phyloP scores from a whole-genome alignment of 2,888 invertebrate genomes.

The Argyresthia goedartella region DNA sequence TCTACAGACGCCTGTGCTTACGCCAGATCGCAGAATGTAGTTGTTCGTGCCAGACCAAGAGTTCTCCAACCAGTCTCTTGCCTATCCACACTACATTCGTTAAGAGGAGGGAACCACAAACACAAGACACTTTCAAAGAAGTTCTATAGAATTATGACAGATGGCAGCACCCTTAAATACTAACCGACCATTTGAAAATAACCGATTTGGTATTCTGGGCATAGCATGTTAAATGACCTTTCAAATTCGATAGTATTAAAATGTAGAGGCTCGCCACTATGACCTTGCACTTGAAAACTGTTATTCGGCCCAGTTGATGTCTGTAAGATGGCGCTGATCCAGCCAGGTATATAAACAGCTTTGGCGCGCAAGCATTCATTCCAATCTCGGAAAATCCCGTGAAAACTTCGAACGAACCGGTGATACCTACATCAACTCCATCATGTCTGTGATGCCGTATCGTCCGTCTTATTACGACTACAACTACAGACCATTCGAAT shows the following conservation, averaged over 20 bases:
- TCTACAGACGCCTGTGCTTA: no score
- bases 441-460: conserved; percentile 41
- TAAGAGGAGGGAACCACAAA: no score
- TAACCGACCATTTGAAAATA: neutral
- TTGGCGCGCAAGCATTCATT: conserved; percentile 9
- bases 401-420: no score
- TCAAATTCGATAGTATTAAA: neutral
- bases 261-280: no score
- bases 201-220: neutral
- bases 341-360: conserved; percentile 22
- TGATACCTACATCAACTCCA: conserved; percentile 1
- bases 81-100: no score
- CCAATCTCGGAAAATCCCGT: neutral
- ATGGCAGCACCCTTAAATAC: neutral
- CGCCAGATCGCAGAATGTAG: no score
- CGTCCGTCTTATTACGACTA: conserved; percentile 25
- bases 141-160: neutral
- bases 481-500: conserved; percentile 35
- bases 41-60: no score
- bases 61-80: no score
- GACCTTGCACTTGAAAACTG: conserved; percentile 24
- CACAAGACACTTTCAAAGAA: no score
- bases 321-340: conserved; percentile 26
- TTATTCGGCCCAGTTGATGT: conserved; percentile 10
- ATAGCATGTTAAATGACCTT: neutral